These are phyloP conservation scores for Todiramphus saurophagus DNA, from an alignment of 2,113 vertebrate species.

Conservation along the genomic window DNA sequence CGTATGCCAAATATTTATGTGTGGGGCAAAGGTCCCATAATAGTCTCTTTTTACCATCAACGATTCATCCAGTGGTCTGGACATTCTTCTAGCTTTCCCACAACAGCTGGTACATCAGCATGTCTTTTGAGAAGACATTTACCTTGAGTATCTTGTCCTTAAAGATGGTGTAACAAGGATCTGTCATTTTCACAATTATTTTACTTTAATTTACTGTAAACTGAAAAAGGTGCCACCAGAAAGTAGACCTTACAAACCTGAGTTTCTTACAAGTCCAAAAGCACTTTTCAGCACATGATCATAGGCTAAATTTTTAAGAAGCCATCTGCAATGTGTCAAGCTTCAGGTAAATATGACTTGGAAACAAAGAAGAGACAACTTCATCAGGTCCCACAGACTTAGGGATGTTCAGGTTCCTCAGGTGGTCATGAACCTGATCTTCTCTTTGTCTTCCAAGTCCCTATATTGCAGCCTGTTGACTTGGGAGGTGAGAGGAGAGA, in stretches of 20 bases:
- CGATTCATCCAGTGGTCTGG: fast-evolving
- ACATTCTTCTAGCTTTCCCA: not conserved
- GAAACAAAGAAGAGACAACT: not conserved
- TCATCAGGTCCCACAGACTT: no score
- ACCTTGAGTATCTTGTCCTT: not conserved
- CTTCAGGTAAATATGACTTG: not conserved
- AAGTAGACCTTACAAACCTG: not conserved
- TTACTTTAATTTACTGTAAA: not conserved
- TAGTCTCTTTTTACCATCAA: not conserved
- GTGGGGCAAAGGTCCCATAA: not conserved
- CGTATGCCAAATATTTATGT: not conserved
- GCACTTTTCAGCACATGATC: not conserved
- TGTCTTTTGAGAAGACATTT: not conserved
- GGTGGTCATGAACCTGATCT: no score
- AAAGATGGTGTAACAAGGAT: not conserved
- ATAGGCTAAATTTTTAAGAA: not conserved
- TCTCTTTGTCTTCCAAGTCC: no score
- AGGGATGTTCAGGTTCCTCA: no score
- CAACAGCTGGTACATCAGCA: not conserved
- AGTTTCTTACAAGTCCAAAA: not conserved
- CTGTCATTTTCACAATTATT: not conserved
- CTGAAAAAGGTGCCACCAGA: not conserved
- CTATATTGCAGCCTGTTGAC: no score
- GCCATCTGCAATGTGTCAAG: not conserved
- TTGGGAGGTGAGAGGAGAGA: no score